Base-by-base conservation (phyloP, 2,888 invertebrate species). In the Copidosoma aretas region DNA sequence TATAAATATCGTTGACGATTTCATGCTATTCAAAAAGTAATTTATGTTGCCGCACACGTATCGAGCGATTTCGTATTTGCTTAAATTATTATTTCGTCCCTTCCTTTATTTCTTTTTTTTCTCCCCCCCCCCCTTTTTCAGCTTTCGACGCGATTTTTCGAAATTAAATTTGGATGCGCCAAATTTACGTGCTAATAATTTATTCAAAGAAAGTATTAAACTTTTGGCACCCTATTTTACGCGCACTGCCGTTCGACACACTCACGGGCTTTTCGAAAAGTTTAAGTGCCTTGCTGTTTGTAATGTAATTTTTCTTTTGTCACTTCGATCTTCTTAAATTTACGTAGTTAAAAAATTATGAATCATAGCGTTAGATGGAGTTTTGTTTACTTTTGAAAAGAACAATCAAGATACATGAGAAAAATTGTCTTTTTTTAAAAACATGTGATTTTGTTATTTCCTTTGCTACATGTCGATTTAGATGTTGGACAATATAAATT, bases 401-500 rank as follows among this genome's bases (percentile, higher is more conserved):
- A 60, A 25, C n/a, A 52, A 15, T 46, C 14, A 46, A 8, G 17
- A 46, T 15, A 41, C 14, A 46, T 15, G 43, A 46, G 12, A 17
- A 46, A 46, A 46, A 15, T 46, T 46, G 43, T 46, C 43, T 46
- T 46, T 46, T 46, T 46, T 52, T 52, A 22, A 21, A 10, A 22
- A 21, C 22, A 14, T 52, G 2, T 19, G 8, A 22, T 52, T 52
- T 46, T 60, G 12, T 14, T 66, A 5, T 66, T 66, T 22, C 52
- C 52, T 39, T 58, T 39, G 58, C 43, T 14, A 15, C 64, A 43
- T 52, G 59, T 51, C 60, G 10, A 32, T 21, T 54, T 25, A 66
- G 66, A 49, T 66, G 25, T 54, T 25, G 66, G 60, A 66, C 32
- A 66, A 66, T 60, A 49, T 66, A 54, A 60, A 66, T 15, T 60